phyloP scores from a whole-genome alignment of 1,140 invertebrate species.

The Drosophila paulistorum region DNA sequence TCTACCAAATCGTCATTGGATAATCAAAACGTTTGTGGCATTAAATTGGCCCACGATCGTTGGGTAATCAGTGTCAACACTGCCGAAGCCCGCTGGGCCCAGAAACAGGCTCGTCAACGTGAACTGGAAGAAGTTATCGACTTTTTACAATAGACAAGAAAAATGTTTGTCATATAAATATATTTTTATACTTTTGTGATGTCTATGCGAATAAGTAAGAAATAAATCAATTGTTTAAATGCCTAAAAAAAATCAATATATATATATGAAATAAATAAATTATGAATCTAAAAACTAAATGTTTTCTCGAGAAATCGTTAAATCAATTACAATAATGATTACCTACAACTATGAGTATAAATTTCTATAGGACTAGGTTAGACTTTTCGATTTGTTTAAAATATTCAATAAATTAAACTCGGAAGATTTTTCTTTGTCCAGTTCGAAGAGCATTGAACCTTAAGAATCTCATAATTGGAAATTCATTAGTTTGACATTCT shows the following conservation, averaged over 20 bases:
- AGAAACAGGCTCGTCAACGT: slow-evolving; percentile 89
- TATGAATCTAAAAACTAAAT: slow-evolving; percentile 46
- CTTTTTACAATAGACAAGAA: slow-evolving; percentile 84
- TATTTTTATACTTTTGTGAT: slow-evolving; percentile 59
- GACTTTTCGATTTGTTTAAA: no score
- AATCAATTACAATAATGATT: no score
- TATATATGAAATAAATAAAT: slow-evolving; percentile 63
- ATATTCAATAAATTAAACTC: no score
- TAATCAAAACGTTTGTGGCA: slow-evolving; percentile 83
- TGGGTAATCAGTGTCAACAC: slow-evolving; percentile 89
- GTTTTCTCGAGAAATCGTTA: slow-evolving; percentile 8
- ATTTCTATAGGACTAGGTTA: no score
- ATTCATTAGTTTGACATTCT: no score
- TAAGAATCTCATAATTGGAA: no score
- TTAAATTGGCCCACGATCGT: slow-evolving; percentile 89
- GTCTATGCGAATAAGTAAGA: slow-evolving; percentile 72
- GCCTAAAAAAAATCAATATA: slow-evolving; percentile 40
- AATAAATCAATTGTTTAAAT: slow-evolving; percentile 70
- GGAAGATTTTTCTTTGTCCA: no score
- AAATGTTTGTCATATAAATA: slow-evolving; percentile 32
- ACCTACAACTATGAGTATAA: no score
- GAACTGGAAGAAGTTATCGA: slow-evolving; percentile 91
- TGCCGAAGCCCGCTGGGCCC: slow-evolving; percentile 90
- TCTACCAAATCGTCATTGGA: slow-evolving; percentile 22
- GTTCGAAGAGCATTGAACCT: no score